Evolutionary conservation across 2,797 vertebrate species (phyloP), one percentile per base, ranked within the genome.

Genomic region (Eulemur rubriventer): DNA sequence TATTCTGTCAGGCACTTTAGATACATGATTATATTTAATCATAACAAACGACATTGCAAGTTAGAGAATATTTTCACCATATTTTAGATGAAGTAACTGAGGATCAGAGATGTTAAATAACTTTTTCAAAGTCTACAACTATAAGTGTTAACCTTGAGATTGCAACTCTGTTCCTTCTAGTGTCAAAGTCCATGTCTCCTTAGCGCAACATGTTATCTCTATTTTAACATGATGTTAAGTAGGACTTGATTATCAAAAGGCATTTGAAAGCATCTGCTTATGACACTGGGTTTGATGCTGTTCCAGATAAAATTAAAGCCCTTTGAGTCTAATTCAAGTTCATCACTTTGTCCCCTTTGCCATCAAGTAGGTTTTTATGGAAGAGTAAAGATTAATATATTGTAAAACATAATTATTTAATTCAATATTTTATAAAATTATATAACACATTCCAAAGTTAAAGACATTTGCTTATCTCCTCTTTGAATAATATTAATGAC

Each of bases 41-140:
- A 82, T 76, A 26, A 81, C 11, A 80, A 35, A 35, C 8, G 88
- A 35, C 10, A 72, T 18, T 85, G 22, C 33, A 92, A 55, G 2
- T 82, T 93, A 69, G 30, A 96, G 61, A 91, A n/a, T 86, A 46
- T 84, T 94, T 70, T 89, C 33, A 88, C 48, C 9, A 59, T 28
- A 59, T 75, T 80, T 33, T 33, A 72, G 24, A 35, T 89, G 20
- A 89, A 91, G 33, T 81, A 55, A 46, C 14, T 59, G 8, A 85
- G 59, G 22, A 83, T 35, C 30, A 85, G 38, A 93, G 84, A 70
- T 48, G 41, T 35, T 70, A 69, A 70, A 59, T 61, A 84, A 84
- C 24, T 16, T 69, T 89, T 79, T 87, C 7, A 86, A 90, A 24
- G 7, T n/a, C 26, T 52, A 22, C 9, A 84, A 18, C 22, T 79